Evolutionary conservation across 2,888 invertebrate species (phyloP), one percentile per base, ranked within the genome.

Genomic region (Stegana nigrithorax): DNA sequence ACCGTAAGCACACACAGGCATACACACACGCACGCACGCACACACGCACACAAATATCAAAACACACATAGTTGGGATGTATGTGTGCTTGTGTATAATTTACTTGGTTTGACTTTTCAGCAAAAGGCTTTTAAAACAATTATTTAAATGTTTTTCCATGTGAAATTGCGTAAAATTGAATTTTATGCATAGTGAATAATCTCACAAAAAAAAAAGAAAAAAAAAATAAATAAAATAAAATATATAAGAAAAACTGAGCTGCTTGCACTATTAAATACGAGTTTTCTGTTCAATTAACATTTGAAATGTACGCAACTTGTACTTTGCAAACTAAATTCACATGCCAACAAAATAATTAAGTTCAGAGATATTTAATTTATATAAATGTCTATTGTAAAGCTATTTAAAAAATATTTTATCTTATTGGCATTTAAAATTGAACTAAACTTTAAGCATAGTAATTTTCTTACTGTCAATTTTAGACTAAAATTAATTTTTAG

Each of bases 41-140:
- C 8, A 55, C 23, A 42, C 8, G 17, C n/a, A 21, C 4, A 17
- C 51, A 42, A 23, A 23, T 23, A 21, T 12, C 47, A 14, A 23
- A 47, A 21, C 25, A 47, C n/a, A 25, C 23, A 60, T 60, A 62
- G 55, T 39, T 47, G 53, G 55, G 50, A 45, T 64, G 50, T 53
- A 44, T 62, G 53, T 62, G 25, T 66, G 60, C 68, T 64, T 69
- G 67, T 70, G 65, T 68, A 80, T 80, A 74, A 76, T 76, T 76
- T 79, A 78, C 80, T 75, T 79, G 78, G 79, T 17, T 76, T 76
- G 79, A 70, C 78, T 79, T 75, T 73, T 71, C 73, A 80, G 77
- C 75, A 76, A 76, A 75, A 76, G 75, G 75, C 73, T 76, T 76
- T 75, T 76, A 79, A 79, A 76, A 75, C 75, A 76, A 76, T 79